Conservation (phyloP, 2,797 vertebrate species). For the Enteromius argenteus region DNA sequence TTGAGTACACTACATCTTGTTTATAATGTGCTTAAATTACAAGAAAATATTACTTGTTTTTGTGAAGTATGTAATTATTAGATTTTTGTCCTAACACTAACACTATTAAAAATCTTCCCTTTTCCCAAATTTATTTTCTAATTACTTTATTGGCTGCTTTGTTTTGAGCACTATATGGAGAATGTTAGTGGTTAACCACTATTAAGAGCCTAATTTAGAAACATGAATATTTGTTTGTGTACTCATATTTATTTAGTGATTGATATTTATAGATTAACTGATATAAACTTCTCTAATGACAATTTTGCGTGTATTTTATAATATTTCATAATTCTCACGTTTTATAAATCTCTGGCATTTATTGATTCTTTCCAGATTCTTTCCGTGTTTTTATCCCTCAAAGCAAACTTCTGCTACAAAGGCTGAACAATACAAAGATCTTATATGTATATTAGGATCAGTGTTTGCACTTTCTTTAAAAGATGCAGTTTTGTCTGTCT, state of each 20-base stretch:
- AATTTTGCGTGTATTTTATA: neutral
- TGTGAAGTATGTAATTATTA: neutral
- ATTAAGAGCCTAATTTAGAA: neutral
- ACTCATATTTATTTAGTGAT: neutral
- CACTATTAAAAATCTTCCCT: neutral
- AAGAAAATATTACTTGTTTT: neutral
- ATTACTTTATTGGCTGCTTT: neutral
- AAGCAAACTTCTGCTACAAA: neutral
- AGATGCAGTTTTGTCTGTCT: neutral
- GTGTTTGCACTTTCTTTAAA: neutral
- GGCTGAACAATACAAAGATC: neutral
- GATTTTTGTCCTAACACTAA: neutral
- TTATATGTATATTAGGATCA: neutral
- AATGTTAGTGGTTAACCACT: neutral
- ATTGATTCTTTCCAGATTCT: neutral
- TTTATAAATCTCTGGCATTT: neutral
- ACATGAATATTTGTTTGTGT: neutral
- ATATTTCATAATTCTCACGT: neutral
- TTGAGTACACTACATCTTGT: neutral
- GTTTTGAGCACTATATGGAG: neutral
- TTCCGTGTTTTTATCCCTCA: neutral
- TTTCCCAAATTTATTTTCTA: neutral
- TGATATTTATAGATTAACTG: neutral
- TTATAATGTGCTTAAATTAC: neutral
- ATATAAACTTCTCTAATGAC: slow-evolving; percentile 7